Percentiles rank a stretch among this genome's conserved stretches.
Conservation (phyloP, 2,113 vertebrate genomes). For the Varanus salvator region DNA sequence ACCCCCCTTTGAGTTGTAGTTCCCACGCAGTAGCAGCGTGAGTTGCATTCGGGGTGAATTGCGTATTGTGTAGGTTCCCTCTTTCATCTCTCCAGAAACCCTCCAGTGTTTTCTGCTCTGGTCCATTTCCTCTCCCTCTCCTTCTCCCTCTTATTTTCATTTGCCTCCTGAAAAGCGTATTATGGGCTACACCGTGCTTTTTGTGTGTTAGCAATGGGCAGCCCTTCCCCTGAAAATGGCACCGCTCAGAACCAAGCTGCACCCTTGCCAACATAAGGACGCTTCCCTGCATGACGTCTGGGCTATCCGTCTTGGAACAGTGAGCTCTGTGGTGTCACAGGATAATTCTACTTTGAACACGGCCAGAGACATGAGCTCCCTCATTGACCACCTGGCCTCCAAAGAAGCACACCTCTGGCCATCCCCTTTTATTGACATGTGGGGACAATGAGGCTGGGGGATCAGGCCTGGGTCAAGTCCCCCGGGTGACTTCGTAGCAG, state of each 20-base stretch:
- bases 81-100: no score
- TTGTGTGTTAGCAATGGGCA: no score
- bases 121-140: background rate
- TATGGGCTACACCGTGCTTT: no score
- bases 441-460: background rate
- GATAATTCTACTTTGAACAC: background rate
- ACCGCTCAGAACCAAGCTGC: background rate
- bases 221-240: no score
- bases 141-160: no score
- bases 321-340: background rate
- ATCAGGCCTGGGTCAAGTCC: background rate
- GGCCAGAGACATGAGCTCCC: background rate
- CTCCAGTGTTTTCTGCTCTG: no score
- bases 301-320: no score
- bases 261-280: background rate
- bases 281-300: no score
- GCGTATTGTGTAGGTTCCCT: no score
- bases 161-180: no score
- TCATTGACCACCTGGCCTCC: background rate
- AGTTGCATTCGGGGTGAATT: no score
- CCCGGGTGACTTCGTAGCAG: no score
- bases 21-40: background rate
- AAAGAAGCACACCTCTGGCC: background rate
- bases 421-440: background rate
- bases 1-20: background rate